phyloP scores from a whole-genome alignment of 2,888 invertebrate genomes.

The Leptopilina drosophilae region DNA sequence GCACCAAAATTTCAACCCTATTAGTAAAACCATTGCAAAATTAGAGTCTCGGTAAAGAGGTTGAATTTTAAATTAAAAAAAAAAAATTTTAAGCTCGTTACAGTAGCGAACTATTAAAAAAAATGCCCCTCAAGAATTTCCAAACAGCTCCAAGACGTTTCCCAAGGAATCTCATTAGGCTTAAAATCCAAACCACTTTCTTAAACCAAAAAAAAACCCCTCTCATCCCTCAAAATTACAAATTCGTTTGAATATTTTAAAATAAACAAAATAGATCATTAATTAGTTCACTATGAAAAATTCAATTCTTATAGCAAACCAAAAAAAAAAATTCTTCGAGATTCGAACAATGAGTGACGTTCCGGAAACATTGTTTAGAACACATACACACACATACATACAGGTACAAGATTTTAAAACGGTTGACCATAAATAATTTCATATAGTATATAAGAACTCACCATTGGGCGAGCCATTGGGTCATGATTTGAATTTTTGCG shows the following conservation, averaged over 20 bases:
- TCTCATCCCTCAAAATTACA: neutral
- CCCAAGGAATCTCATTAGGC: conserved; percentile 19
- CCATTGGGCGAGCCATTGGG: conserved; percentile 36
- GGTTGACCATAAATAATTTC: conserved; percentile 65
- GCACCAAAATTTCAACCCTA: no score
- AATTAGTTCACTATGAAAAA: conserved; percentile 44
- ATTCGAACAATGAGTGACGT: conserved; percentile 46
- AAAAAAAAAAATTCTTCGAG: neutral
- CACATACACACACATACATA: neutral
- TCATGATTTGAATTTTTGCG: conserved; percentile 65
- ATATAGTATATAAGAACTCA: conserved; percentile 33
- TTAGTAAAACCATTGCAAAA: no score
- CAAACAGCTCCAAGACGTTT: neutral
- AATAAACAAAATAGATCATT: conserved; percentile 46
- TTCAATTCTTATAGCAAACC: no score
- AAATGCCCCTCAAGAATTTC: no score
- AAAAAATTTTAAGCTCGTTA: no score
- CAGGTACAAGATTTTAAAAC: conserved; percentile 44
- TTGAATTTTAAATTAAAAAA: no score
- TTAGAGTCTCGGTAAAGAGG: no score
- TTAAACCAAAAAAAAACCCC: no score
- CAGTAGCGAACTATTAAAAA: no score
- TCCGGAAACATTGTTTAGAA: conserved; percentile 32
- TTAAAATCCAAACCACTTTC: conserved; percentile 3
- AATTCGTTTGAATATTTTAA: neutral